Evolutionary conservation across 2,888 invertebrate species (phyloP), one percentile per base, ranked within the genome.

Genomic region (Drosophila putrida): DNA sequence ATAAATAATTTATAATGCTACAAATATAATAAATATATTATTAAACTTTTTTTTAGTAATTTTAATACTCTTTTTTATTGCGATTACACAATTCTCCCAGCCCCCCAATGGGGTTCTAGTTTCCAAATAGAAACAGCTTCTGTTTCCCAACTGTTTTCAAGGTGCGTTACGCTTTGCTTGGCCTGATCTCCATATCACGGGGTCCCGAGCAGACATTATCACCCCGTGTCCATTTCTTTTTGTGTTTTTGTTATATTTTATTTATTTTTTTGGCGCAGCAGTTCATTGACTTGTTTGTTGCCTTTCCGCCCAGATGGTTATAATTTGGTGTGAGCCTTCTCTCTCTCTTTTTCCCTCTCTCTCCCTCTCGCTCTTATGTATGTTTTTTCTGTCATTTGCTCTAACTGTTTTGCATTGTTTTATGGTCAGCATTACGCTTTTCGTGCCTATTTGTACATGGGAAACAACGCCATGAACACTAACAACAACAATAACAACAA

Each of bases 391-490:
- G 78, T 71, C 80, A 82, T 78, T 83, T 81, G 50, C 62, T 78
- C 74, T 89, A 87, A 90, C 89, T 90, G 90, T 86, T 85, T 86
- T 89, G 86, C 86, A 86, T 86, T 89, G 89, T 89, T 89, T 88
- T 88, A 89, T 83, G 86, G 89, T 68, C 89, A 75, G 71, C 47
- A 68, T 63, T 60, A 66, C 61, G 88, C 63, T 67, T 65, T 73
- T 87, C 73, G 87, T 69, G 70, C 67, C 62, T 72, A 46, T 47
- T 51, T 67, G 62, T 64, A 89, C 84, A 87, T 87, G 90, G 82
- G 87, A 87, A 88, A 74, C 82, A 76, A 61, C 79, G 65, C 71
- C 70, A 70, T 55, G 63, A 71, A 73, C 54, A 64, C 25, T 61
- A 61, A 57, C 33, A 68, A 38, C 55, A 71, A 39, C 50, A 57